Percentiles rank a stretch among this genome's conserved stretches.
Conservation (phyloP, 2,113 vertebrate species). For the Garra rufa region DNA sequence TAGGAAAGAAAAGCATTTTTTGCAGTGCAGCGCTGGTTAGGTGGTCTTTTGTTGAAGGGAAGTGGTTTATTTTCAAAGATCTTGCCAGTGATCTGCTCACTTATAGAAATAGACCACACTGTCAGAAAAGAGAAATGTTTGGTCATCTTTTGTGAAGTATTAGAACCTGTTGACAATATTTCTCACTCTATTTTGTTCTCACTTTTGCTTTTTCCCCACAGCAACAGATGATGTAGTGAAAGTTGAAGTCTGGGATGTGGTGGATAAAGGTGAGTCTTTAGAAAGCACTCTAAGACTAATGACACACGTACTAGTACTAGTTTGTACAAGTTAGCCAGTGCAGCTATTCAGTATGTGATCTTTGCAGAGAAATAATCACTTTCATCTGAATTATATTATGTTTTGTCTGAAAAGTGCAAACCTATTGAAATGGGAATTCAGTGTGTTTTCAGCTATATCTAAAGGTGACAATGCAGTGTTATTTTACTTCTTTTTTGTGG, state of each 20-base stretch:
- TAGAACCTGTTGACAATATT: background rate
- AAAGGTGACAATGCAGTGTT: background rate
- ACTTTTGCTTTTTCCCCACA: constrained; percentile 61
- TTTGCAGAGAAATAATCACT: background rate
- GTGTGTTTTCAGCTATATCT: background rate
- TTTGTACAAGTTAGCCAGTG: background rate
- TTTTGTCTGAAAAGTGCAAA: background rate
- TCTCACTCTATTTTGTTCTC: background rate
- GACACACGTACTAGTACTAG: background rate
- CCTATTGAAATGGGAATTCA: background rate
- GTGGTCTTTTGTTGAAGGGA: background rate
- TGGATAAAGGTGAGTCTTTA: constrained; percentile 83
- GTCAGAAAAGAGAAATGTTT: background rate
- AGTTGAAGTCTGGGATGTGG: constrained; percentile 90
- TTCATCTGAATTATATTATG: background rate
- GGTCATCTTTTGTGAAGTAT: background rate
- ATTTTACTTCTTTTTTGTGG: constrained; percentile 5
- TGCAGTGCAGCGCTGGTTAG: too few species aligned
- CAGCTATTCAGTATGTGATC: background rate
- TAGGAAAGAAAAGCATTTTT: too few species aligned
- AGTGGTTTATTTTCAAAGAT: background rate
- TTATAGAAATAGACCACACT: background rate
- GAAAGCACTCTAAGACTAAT: background rate
- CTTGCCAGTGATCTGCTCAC: background rate
- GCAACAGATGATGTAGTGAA: constrained; percentile 90